A percentile compares a stretch with the other conserved stretches of the same genome.
phyloP scores from a whole-genome alignment of 2,888 invertebrate species.

The Acleris sparsana region DNA sequence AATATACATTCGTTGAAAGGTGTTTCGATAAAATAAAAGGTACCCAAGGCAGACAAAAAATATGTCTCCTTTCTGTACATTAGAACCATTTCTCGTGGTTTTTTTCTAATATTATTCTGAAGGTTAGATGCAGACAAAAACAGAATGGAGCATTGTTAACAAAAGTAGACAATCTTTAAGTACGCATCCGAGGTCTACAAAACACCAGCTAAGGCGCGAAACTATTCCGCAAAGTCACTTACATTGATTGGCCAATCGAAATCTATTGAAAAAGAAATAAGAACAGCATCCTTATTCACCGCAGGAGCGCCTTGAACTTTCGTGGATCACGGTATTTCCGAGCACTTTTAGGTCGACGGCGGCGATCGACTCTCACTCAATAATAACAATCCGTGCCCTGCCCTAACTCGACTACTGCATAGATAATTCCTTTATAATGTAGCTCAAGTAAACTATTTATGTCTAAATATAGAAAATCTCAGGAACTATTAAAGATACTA shows the following conservation, averaged over 20 bases:
- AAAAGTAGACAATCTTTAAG: too few relatives aligned
- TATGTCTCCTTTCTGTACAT: too few relatives aligned
- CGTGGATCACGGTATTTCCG: constrained; percentile 53
- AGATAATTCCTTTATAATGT: constrained; percentile 12
- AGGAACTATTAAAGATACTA: too few relatives aligned
- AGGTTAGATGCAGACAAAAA: too few relatives aligned
- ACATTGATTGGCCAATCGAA: constrained; percentile 12
- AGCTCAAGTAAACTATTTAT: constrained; percentile 1
- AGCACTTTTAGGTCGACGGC: constrained; percentile 32
- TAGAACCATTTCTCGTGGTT: too few relatives aligned
- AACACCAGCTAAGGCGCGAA: not conserved
- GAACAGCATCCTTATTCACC: constrained; percentile 47
- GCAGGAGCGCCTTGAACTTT: constrained; percentile 66
- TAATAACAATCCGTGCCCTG: constrained; percentile 34
- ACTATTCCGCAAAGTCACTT: not conserved
- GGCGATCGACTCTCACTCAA: constrained; percentile 36
- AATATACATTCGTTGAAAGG: too few relatives aligned
- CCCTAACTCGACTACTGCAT: constrained; percentile 24
- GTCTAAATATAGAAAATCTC: too few relatives aligned
- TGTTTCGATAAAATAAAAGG: too few relatives aligned
- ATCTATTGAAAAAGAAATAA: constrained; percentile 35
- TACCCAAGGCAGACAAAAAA: too few relatives aligned
- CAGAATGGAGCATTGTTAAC: too few relatives aligned
- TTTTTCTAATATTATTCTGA: too few relatives aligned
- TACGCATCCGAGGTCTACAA: too few relatives aligned